A percentile compares a stretch with the other conserved stretches of the same genome.
These are phyloP conservation scores for Pachyuromys duprasi DNA, from an alignment of 2,797 vertebrate genomes.

Conservation along the genomic window DNA sequence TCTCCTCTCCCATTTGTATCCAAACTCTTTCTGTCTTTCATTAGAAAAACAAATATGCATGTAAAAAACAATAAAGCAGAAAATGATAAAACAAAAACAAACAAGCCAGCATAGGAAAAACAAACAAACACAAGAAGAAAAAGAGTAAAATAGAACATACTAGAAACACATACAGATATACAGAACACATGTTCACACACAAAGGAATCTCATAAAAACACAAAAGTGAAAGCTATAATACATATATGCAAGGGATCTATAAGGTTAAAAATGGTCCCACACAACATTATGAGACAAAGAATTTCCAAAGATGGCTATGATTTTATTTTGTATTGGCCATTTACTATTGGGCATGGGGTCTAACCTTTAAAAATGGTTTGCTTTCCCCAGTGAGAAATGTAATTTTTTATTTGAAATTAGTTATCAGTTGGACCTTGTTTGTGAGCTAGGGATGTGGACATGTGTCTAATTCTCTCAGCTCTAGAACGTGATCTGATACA, in stretches of 20 bases:
- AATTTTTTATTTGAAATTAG: background rate
- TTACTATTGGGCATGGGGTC: background rate
- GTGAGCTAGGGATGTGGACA: background rate
- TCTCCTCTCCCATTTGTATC: background rate
- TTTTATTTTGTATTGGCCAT: background rate
- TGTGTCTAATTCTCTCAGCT: background rate
- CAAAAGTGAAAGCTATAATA: background rate
- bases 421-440: background rate
- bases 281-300: background rate
- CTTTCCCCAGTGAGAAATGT: background rate
- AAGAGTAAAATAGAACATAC: background rate
- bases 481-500: background rate
- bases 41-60: background rate
- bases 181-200: background rate
- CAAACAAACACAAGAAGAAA: background rate
- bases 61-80: background rate
- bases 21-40: background rate
- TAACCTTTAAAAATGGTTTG: background rate
- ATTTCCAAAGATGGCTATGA: background rate
- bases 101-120: background rate
- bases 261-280: background rate
- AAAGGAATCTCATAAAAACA: background rate
- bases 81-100: background rate
- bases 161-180: background rate
- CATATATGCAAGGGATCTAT: background rate